These are phyloP conservation scores for Bubo blakistoni DNA, from an alignment of 2,113 vertebrate species.

Conservation along the genomic window DNA sequence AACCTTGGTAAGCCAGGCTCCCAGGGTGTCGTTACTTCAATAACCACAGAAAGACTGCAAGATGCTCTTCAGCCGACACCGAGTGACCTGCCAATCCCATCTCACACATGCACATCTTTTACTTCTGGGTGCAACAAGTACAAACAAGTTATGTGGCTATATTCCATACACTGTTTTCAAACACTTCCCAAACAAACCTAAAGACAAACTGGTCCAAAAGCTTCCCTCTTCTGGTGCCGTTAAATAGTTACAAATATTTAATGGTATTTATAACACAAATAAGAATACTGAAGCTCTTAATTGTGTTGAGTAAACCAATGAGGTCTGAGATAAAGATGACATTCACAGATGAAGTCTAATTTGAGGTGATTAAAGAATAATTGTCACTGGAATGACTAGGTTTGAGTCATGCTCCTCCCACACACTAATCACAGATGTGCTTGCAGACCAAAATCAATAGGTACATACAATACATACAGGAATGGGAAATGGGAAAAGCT, in stretches of 20 bases:
- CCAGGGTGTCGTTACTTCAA: not conserved
- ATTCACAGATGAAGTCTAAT: slow-evolving; percentile 15
- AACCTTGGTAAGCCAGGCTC: not conserved
- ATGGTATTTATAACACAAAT: not conserved
- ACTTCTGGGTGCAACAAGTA: not conserved
- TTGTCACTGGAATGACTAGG: slow-evolving; percentile 14
- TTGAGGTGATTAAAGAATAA: slow-evolving; percentile 1
- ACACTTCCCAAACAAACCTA: not conserved
- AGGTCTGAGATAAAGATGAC: not conserved
- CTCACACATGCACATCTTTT: not conserved
- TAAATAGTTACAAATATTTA: slow-evolving; percentile 1
- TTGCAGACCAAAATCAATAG: not conserved
- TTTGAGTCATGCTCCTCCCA: slow-evolving; percentile 28
- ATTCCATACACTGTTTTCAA: not conserved
- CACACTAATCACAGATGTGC: not conserved
- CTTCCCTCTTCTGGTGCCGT: not conserved
- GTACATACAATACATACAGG: not conserved
- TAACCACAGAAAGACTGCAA: not conserved
- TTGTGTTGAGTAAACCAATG: not conserved
- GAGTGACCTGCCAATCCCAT: not conserved
- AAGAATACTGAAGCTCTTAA: slow-evolving; percentile 10
- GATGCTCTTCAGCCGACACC: not conserved
- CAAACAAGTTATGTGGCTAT: not conserved
- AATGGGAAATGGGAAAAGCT: not conserved
- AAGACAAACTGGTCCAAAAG: not conserved